Percentiles rank a stretch among this genome's conserved stretches.
These are phyloP conservation scores for Linyphia triangularis DNA, from an alignment of 2,888 invertebrate species.

Conservation along the genomic window DNA sequence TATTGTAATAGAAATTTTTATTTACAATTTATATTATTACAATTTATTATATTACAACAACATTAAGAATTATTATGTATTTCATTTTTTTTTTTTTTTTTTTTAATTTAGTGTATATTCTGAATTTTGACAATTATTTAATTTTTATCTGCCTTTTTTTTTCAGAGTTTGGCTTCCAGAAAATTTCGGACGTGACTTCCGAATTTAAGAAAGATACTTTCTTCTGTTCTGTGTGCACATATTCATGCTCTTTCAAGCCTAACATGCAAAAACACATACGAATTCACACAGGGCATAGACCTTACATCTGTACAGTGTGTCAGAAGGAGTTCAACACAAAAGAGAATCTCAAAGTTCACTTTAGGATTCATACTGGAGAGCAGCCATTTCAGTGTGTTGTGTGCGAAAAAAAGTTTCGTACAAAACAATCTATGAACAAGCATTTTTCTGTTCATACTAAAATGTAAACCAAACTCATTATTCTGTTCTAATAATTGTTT, in stretches of 20 bases:
- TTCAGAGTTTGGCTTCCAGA: not conserved
- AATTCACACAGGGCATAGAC: conserved; percentile 25
- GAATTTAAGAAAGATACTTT: conserved; percentile 4
- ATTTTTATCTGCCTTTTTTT: not conserved
- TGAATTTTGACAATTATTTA: not conserved
- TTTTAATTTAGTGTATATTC: not conserved
- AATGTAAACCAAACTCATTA: not conserved
- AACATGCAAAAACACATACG: conserved; percentile 27
- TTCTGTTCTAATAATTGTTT: not conserved
- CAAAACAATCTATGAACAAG: conserved; percentile 10
- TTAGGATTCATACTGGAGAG: conserved; percentile 39
- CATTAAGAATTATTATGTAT: not conserved
- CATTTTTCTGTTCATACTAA: conserved; percentile 2
- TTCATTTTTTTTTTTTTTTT: not conserved
- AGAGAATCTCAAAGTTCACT: conserved; percentile 45
- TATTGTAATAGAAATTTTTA: too few species aligned
- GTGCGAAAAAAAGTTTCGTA: conserved; percentile 15
- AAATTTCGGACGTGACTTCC: not conserved
- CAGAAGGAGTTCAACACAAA: conserved; percentile 14
- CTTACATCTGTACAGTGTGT: conserved; percentile 13
- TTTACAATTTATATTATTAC: too few species aligned
- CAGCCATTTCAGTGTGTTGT: conserved; percentile 4
- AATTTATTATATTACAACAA: too few species aligned
- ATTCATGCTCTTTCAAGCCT: conserved; percentile 1
- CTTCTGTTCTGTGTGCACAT: conserved; percentile 14